These are phyloP conservation scores for Australoheros scitulus DNA, from an alignment of 2,113 vertebrate species.

Conservation along the genomic window DNA sequence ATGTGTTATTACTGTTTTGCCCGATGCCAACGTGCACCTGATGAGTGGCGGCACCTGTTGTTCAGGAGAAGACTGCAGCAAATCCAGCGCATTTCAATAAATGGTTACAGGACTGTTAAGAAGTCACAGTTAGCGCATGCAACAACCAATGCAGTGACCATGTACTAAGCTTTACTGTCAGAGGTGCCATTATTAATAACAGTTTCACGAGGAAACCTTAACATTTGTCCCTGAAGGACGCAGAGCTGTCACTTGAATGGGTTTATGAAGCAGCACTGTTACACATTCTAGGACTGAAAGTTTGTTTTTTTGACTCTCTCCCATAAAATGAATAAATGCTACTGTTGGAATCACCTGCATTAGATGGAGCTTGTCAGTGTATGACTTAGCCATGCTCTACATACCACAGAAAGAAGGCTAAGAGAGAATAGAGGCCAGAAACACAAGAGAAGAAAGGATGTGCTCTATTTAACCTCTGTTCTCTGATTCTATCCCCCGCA, in stretches of 20 bases:
- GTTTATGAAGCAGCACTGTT: not conserved
- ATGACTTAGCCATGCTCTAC: conserved; percentile 33
- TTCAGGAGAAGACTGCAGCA: not conserved
- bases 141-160: not conserved
- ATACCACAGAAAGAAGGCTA: conserved; percentile 5
- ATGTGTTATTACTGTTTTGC: too few relatives aligned
- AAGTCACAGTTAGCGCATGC: not conserved
- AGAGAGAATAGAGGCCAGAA: not conserved
- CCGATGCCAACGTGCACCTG: not conserved
- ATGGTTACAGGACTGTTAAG: not conserved
- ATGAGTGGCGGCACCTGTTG: not conserved
- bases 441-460: not conserved
- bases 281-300: not conserved
- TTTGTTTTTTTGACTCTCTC: not conserved
- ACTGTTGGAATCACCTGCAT: not conserved
- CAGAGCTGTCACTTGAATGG: not conserved
- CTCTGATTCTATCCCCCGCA: conserved; percentile 10
- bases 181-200: too few relatives aligned
- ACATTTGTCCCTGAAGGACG: not conserved
- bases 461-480: conserved; percentile 35
- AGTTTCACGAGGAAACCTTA: not conserved
- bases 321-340: not conserved
- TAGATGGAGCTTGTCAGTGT: conserved; percentile 1
- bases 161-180: not conserved
- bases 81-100: not conserved